phyloP scores from a whole-genome alignment of 1,140 invertebrate genomes.

The Plutomurus gul region DNA sequence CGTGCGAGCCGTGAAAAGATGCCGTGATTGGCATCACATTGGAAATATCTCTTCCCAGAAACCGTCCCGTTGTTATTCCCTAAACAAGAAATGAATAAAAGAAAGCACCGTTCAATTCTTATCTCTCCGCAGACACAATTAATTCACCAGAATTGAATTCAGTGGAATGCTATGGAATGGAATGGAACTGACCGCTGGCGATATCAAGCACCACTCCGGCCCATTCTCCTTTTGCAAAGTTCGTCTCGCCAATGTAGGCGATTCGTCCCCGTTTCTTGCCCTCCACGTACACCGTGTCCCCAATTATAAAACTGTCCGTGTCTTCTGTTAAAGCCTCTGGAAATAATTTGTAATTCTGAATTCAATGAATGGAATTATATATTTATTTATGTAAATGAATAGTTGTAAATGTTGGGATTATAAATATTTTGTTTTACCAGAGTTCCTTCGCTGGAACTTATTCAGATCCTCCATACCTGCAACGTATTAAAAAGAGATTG shows the following conservation, averaged over 20 bases:
- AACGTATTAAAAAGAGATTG: not conserved
- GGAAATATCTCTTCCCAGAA: conserved; percentile 65
- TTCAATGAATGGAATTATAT: not conserved
- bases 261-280: conserved; percentile 93
- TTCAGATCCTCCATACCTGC: conserved; percentile 18
- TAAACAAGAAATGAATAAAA: conserved; percentile 16
- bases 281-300: conserved; percentile 92
- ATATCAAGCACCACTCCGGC: conserved; percentile 95
- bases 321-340: conserved; percentile 69
- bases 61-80: conserved; percentile 63
- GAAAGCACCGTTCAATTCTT: no score
- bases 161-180: no score
- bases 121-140: no score
- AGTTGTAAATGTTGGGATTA: not conserved
- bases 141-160: no score
- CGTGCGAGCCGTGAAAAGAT: conserved; percentile 90
- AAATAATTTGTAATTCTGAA: not conserved
- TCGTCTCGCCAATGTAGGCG: conserved; percentile 94
- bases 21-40: conserved; percentile 89
- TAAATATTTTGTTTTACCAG: not conserved
- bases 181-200: conserved; percentile 71
- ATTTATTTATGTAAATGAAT: not conserved
- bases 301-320: conserved; percentile 83
- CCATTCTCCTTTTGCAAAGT: conserved; percentile 95
- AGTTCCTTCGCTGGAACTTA: conserved; percentile 1